These are phyloP conservation scores for Cotesia chilonis DNA, from an alignment of 1,140 invertebrate species.

Conservation along the genomic window DNA sequence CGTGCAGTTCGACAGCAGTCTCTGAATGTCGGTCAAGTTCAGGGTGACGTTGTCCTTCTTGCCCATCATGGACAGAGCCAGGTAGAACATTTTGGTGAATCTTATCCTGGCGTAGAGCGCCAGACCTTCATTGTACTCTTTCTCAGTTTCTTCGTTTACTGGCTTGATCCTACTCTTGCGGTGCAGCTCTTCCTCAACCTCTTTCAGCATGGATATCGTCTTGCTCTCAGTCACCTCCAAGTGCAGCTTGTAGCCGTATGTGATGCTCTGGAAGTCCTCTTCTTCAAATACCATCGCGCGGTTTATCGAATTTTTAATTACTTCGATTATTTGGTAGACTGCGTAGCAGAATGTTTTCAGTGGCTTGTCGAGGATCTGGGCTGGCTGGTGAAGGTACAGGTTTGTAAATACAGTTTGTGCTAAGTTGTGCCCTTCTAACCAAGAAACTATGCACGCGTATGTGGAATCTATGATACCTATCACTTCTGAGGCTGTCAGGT, in stretches of 20 bases:
- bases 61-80: slow-evolving; percentile 77
- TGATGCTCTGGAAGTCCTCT: slow-evolving; percentile 95
- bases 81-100: slow-evolving; percentile 86
- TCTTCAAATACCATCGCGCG: slow-evolving; percentile 90
- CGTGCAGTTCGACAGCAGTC: slow-evolving; percentile 73
- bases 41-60: slow-evolving; percentile 68
- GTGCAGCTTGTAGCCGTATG: slow-evolving; percentile 90
- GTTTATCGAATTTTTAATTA: slow-evolving; percentile 89
- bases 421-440: slow-evolving; percentile 94
- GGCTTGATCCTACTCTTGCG: slow-evolving; percentile 74
- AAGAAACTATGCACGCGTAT: slow-evolving; percentile 90
- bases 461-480: slow-evolving; percentile 94
- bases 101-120: slow-evolving; percentile 84
- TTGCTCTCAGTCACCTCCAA: slow-evolving; percentile 84
- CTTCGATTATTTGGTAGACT: slow-evolving; percentile 89
- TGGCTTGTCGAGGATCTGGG: slow-evolving; percentile 82
- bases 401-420: slow-evolving; percentile 98
- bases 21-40: slow-evolving; percentile 71
- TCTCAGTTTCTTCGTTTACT: slow-evolving; percentile 61
- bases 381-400: slow-evolving; percentile 92
- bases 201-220: slow-evolving; percentile 83
- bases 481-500: slow-evolving; percentile 75
- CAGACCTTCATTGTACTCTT: slow-evolving; percentile 67
- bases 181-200: slow-evolving; percentile 91
- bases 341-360: slow-evolving; percentile 88